Base-by-base conservation (phyloP, 2,797 vertebrate species). In the Typhlichthys eigenmanni region DNA sequence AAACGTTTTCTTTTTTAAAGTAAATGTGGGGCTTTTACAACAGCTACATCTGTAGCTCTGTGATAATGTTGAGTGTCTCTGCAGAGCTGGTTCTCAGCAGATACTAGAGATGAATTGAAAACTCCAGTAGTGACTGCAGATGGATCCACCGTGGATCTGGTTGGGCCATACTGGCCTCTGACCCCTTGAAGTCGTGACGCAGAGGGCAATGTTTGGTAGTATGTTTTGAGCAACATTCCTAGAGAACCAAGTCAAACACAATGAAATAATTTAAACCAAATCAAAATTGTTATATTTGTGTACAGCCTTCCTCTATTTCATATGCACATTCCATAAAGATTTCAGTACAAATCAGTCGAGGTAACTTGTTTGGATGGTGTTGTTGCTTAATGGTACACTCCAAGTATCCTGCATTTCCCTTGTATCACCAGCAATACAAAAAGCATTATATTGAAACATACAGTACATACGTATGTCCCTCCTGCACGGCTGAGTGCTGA, bases 31-130 rank as follows among this genome's bases (percentile, higher is more conserved):
- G 80, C 89, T 88, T 86, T 79, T 87, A 80, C 84, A 85, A 68
- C 87, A 91, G 88, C 86, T 87, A 85, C 90, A 89, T 90, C 91
- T 92, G 90, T 85, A 85, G 46, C 81, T 84, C 74, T 87, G 82
- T 92, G 89, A 82, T 83, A 82, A 90, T 94, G 92, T 91, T 93
- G 19, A 71, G 64, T 46, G 45, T 55, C 71, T 79, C 58, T 60
- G 88, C 92, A 94, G 95, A 95, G 96, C 96, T 95, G 97, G 96
- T 93, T 96, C 96, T 96, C 95, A 94, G 94, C 95, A 92, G 92
- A 92, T 92, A 88, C 90, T 88, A 90, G 92, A 90, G 90, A 19
- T 81, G 66, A 87, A 84, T 72, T 85, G 72, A 84, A 82, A 79
- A 88, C 82, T 90, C 85, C 87, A 86, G 83, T 93, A 94, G 91